Evolutionary conservation across 2,888 invertebrate genomes (phyloP), one percentile per base, ranked within the genome.

Genomic region (Stictocephala bisonia): DNA sequence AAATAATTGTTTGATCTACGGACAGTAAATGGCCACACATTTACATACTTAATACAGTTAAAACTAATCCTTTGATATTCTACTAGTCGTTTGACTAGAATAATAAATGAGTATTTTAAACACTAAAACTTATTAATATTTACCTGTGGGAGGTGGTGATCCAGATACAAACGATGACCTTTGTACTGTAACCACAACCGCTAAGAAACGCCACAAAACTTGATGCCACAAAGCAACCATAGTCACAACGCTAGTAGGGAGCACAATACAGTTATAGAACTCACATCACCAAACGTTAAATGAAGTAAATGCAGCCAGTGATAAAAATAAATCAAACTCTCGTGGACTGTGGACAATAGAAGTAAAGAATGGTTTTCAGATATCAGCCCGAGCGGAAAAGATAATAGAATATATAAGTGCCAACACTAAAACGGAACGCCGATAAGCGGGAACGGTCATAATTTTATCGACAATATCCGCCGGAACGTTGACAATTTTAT

Each of bases 391-490:
- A 64, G 27, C 64, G 18, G 44, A 4, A 44, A 44, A 44, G 64
- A 44, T 41, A 41, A 44, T 22, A 27, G 64, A 40, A 44, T 44
- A 64, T 60, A 60, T n/a, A 20, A 60, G 60, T 27, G 64, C 44
- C 64, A 60, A 26, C 31, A 29, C 35, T 2, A 40, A 24, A 64
- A 44, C 35, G 22, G 26, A 35, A 20, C 1, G 22, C 11, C 31
- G 64, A 64, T 64, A 64, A 64, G 64, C 64, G 60, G 2, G 40
- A 44, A 24, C 60, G 31, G 60, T 60, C 64, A 64, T 64, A 64
- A 64, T 64, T 64, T 64, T 44, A 64, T 44, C 44, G 44, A 27
- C 64, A 64, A 64, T 64, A 64, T 44, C 64, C 64, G 64, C 64
- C 40, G 64, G 60, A 40, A 22, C 60, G 60, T 20, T 41, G 26